Conservation (phyloP, 2,888 invertebrate genomes). For the Fragum sueziense region DNA sequence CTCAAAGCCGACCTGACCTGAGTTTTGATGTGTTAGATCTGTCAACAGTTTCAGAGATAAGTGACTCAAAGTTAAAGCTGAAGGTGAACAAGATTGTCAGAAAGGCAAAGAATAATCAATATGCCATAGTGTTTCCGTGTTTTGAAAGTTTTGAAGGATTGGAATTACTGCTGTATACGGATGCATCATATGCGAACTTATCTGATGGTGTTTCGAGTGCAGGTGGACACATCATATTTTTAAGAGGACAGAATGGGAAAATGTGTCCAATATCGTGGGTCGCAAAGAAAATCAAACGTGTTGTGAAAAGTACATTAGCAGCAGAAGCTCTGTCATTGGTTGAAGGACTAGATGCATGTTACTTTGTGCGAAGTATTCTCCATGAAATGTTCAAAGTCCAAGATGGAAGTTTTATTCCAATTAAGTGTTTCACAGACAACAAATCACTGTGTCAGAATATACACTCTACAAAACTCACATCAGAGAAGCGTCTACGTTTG, state of each 20-base stretch:
- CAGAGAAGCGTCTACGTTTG: constrained; percentile 49
- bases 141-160: constrained; percentile 25
- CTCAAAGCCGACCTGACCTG: constrained; percentile 49
- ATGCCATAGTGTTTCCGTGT: constrained; percentile 32
- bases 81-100: constrained; percentile 35
- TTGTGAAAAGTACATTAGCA: constrained; percentile 57
- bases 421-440: constrained; percentile 55
- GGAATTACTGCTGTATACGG: constrained; percentile 41
- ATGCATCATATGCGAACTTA: constrained; percentile 59
- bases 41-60: constrained; percentile 11
- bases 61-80: constrained; percentile 12
- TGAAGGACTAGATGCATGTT: constrained; percentile 49
- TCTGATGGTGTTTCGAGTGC: constrained; percentile 46
- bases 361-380: constrained; percentile 41
- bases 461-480: constrained; percentile 51
- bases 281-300: constrained; percentile 46
- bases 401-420: constrained; percentile 14
- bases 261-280: constrained; percentile 43
- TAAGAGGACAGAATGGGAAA: constrained; percentile 32
- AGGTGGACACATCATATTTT: constrained; percentile 40
- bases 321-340: constrained; percentile 51
- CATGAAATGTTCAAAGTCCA: constrained; percentile 18
- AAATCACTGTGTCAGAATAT: constrained; percentile 52
- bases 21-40: constrained; percentile 47
- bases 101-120: constrained; percentile 36